Evolutionary conservation across 2,113 vertebrate genomes (phyloP).

Genomic region (Hassar affinis): DNA sequence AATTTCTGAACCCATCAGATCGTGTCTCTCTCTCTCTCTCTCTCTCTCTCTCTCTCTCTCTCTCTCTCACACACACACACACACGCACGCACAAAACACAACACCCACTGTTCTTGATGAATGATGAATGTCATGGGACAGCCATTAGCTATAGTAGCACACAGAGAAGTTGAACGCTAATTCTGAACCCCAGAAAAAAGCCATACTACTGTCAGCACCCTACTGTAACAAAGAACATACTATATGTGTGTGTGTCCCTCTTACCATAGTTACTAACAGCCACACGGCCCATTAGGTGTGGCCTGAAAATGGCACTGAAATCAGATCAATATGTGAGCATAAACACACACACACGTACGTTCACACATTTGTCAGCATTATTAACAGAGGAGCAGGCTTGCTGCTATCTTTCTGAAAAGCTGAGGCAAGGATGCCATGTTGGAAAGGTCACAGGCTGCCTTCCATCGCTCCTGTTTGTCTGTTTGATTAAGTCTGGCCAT

Average conservation of each 20-base stretch:
- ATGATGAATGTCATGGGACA: slow-evolving; percentile 49
- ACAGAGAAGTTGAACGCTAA: slow-evolving; percentile 31
- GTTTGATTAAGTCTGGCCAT: slow-evolving; percentile 74
- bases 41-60: background rate
- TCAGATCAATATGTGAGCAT: too few species aligned
- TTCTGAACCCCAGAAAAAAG: slow-evolving; percentile 23
- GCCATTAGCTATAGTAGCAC: slow-evolving; percentile 41
- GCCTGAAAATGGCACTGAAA: slow-evolving; percentile 44
- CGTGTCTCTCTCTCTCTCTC: background rate
- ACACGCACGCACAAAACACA: background rate
- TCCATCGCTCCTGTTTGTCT: slow-evolving; percentile 68
- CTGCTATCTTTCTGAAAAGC: slow-evolving; percentile 58
- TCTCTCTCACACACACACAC: background rate
- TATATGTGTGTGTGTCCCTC: slow-evolving; percentile 3
- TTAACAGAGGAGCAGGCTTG: slow-evolving; percentile 59
- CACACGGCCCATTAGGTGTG: slow-evolving; percentile 45
- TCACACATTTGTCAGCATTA: slow-evolving; percentile 53
- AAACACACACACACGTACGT: background rate
- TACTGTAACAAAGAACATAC: slow-evolving; percentile 13
- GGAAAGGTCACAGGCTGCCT: slow-evolving; percentile 68
- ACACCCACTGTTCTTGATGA: too few species aligned
- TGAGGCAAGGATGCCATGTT: slow-evolving; percentile 37
- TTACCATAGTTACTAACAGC: slow-evolving; percentile 44
- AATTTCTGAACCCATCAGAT: slow-evolving; percentile 27
- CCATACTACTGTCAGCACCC: slow-evolving; percentile 27